A percentile compares a stretch with the other conserved stretches of the same genome.
Conservation (phyloP, 2,113 vertebrate genomes). For the Colius striatus region DNA sequence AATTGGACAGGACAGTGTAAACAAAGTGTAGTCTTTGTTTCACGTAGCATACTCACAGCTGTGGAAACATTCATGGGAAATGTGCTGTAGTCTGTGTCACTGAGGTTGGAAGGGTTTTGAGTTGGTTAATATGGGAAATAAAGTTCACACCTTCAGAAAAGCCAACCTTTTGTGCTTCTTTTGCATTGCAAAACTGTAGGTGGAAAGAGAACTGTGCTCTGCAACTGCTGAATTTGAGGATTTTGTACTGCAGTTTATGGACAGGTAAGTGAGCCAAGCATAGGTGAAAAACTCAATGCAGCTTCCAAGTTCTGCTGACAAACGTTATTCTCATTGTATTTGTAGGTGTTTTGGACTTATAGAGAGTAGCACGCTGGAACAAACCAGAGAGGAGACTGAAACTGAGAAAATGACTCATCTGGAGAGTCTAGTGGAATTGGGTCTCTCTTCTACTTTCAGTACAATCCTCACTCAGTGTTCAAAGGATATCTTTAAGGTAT, state of each 20-base stretch:
- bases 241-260: slow-evolving; percentile 98
- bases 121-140: background rate
- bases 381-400: slow-evolving; percentile 97
- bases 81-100: background rate
- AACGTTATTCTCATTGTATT: background rate
- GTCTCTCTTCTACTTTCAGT: slow-evolving; percentile 97
- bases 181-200: slow-evolving; percentile 71
- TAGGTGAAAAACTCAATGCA: background rate
- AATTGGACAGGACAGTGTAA: background rate
- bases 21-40: background rate
- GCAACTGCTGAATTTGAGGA: slow-evolving; percentile 98
- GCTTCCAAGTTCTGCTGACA: background rate
- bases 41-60: background rate
- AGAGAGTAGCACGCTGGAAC: slow-evolving; percentile 96
- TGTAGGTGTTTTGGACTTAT: slow-evolving; percentile 96
- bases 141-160: background rate
- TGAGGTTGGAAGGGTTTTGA: background rate
- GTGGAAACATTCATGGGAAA: background rate
- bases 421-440: slow-evolving; percentile 95
- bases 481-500: slow-evolving; percentile 96
- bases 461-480: slow-evolving; percentile 98
- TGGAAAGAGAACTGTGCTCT: slow-evolving; percentile 96
- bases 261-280: slow-evolving; percentile 81
- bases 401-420: slow-evolving; percentile 99
- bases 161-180: background rate